Conservation (phyloP, 2,797 vertebrate genomes). For the Sebastes flavidus region DNA sequence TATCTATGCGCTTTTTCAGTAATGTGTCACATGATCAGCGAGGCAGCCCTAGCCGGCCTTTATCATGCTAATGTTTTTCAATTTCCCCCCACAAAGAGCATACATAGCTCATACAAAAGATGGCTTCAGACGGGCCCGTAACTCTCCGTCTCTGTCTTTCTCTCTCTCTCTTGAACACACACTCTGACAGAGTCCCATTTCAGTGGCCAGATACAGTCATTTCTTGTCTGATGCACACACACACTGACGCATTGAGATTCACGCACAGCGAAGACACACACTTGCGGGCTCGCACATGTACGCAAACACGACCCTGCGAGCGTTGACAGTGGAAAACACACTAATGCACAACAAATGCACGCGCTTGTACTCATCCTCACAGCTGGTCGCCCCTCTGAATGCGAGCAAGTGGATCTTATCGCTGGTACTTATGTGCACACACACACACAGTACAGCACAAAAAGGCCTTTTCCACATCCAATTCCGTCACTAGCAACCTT, state of each 20-base stretch:
- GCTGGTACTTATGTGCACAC: slow-evolving; percentile 17
- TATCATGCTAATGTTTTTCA: slow-evolving; percentile 91
- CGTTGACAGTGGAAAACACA: slow-evolving; percentile 21
- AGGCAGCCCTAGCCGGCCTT: slow-evolving; percentile 85
- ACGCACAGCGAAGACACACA: slow-evolving; percentile 15
- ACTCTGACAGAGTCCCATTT: slow-evolving; percentile 64
- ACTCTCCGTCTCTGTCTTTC: slow-evolving; percentile 62
- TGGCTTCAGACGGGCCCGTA: slow-evolving; percentile 75
- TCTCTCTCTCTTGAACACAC: slow-evolving; percentile 24
- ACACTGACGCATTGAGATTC: slow-evolving; percentile 57
- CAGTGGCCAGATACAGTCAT: slow-evolving; percentile 74
- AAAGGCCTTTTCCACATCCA: slow-evolving; percentile 29
- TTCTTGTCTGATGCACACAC: slow-evolving; percentile 74
- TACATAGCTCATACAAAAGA: slow-evolving; percentile 88
- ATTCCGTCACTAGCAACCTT: background rate
- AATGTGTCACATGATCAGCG: slow-evolving; percentile 81
- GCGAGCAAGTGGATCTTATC: slow-evolving; percentile 67
- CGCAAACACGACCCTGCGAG: slow-evolving; percentile 18
- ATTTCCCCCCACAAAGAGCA: slow-evolving; percentile 84
- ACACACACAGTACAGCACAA: slow-evolving; percentile 27
- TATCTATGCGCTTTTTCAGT: slow-evolving; percentile 81
- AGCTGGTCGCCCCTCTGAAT: slow-evolving; percentile 57
- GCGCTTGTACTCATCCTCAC: slow-evolving; percentile 55
- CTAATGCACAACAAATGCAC: slow-evolving; percentile 27
- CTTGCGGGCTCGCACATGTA: background rate